Base-by-base conservation (phyloP, 2,797 vertebrate genomes). In the Garrulus glandarius region DNA sequence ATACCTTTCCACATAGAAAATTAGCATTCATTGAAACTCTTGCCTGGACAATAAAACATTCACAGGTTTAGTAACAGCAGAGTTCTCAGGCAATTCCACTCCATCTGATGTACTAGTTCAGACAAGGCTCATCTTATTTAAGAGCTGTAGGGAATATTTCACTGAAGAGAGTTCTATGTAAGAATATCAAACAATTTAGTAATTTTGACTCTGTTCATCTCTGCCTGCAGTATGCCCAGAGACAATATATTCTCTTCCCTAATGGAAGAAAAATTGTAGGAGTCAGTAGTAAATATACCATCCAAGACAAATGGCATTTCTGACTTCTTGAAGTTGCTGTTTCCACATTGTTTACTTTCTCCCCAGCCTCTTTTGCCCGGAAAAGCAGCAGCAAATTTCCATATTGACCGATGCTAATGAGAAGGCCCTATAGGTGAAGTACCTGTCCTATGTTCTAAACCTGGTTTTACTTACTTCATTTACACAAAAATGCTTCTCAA, bases 321-420 rank as follows among this genome's bases (percentile, higher is more conserved):
- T 12, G 15, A 77, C 41, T 67, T 50, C 47, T 56, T 63, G 32
- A 61, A 39, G 43, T 82, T 72, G 49, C 32, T 56, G 36, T 56
- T 94, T 91, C 78, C 76, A 61, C 53, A 68, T 36, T 47, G 70
- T 34, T 94, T 84, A 56, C 53, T 78, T 95, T 71, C 71, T 67
- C 29, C 79, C 21, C 74, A 65, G 24, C 4, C 53, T 65, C 41
- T n/a, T 92, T 95, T 34, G 68, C 79, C 79, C n/a, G 3, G 95
- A 98, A 98, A 98, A 98, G 96, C 97, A 98, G 96, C 93, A 96
- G 95, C 97, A 98, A 97, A 95, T 95, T 97, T 95, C 97, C 96
- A 90, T 94, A 91, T 81, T 83, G 86, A 89, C 34, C 57, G 27
- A 84, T 2, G 32, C 13, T 53, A 80, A 36, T 17, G 72, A 87